Conservation (phyloP, 2,113 vertebrate genomes). For the Myanophis thanlyinensis region DNA sequence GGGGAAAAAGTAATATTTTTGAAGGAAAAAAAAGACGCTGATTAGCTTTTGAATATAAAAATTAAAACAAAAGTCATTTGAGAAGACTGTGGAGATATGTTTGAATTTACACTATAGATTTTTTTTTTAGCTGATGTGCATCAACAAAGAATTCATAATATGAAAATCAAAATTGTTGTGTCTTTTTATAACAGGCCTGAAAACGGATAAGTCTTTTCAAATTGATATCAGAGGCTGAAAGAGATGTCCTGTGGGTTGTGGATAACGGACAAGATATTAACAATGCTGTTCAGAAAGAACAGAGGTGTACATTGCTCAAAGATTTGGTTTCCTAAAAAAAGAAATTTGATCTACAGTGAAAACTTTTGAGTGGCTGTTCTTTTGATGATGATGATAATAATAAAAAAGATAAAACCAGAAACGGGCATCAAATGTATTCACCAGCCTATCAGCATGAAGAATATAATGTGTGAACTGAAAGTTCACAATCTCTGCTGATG, state of each 20-base stretch:
- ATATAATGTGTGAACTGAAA: background rate
- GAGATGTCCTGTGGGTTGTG: background rate
- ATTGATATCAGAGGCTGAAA: background rate
- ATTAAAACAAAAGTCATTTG: background rate
- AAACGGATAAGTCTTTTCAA: conserved; percentile 16
- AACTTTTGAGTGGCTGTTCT: background rate
- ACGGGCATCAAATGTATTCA: background rate
- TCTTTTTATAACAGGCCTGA: background rate
- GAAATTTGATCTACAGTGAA: conserved; percentile 30
- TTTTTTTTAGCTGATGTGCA: background rate
- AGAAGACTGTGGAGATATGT: background rate
- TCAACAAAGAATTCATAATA: background rate
- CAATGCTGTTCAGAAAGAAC: conserved; percentile 27
- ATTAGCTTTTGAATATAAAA: background rate
- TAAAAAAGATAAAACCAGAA: background rate
- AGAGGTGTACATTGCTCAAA: conserved; percentile 3
- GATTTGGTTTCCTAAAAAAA: conserved; percentile 9
- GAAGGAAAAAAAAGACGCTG: background rate
- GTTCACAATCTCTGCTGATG: background rate
- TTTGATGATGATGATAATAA: background rate
- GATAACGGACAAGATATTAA: background rate
- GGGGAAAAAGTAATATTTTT: background rate
- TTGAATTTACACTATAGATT: background rate
- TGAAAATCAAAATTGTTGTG: background rate
- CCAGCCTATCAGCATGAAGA: background rate